phyloP scores from a whole-genome alignment of 2,113 vertebrate species.

The Cranoglanis bouderius region DNA sequence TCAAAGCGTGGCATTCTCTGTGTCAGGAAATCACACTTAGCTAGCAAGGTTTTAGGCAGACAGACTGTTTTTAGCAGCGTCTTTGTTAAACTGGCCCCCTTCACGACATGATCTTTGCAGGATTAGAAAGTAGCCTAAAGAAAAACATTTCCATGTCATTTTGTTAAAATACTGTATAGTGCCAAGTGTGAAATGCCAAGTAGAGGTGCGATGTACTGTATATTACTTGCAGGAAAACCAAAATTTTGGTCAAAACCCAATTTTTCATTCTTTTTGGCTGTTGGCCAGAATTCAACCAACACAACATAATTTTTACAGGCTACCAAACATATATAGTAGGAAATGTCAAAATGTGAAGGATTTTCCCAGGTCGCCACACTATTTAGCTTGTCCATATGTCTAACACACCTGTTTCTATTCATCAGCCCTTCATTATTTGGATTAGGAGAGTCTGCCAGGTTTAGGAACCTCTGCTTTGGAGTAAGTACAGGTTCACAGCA shows the following conservation, averaged over 20 bases:
- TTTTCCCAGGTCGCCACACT: neutral
- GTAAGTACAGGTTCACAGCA: neutral
- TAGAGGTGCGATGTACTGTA: neutral
- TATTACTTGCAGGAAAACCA: neutral
- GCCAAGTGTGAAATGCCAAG: neutral
- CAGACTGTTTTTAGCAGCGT: neutral
- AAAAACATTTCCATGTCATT: neutral
- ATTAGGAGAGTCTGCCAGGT: neutral
- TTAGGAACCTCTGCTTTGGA: neutral
- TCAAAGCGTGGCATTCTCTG: neutral
- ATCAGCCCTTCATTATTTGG: neutral
- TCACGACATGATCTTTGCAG: neutral
- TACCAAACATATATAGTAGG: neutral
- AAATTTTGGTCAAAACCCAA: neutral
- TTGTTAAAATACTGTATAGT: neutral
- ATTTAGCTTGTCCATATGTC: neutral
- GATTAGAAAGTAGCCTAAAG: neutral
- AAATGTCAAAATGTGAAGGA: neutral
- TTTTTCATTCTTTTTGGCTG: neutral
- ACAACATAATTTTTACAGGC: neutral
- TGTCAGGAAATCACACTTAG: neutral
- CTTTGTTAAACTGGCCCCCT: neutral
- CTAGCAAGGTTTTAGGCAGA: neutral
- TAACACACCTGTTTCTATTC: constrained; percentile 17
- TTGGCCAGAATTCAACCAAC: neutral